phyloP scores from a whole-genome alignment of 2,888 invertebrate species.

The Gastrophysa polygoni region DNA sequence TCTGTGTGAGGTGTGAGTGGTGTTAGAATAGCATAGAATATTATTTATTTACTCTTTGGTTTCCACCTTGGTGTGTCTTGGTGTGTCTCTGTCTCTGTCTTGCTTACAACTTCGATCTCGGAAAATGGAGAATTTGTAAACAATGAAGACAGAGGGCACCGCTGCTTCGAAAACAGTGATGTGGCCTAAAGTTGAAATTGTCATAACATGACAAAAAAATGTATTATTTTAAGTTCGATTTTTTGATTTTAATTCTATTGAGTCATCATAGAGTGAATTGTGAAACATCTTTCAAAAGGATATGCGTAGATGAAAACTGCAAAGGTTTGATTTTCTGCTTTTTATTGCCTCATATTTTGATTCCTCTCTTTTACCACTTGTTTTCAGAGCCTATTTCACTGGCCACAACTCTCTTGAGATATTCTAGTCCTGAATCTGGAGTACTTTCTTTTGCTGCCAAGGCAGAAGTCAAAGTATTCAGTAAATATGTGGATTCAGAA shows the following conservation, averaged over 20 bases:
- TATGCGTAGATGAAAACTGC: conserved; percentile 75
- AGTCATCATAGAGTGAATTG: conserved; percentile 48
- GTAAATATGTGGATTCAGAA: conserved; percentile 72
- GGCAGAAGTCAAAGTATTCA: conserved; percentile 66
- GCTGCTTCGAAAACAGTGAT: conserved; percentile 42
- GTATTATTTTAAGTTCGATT: conserved; percentile 54
- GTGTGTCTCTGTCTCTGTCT: too few relatives aligned
- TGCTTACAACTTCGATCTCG: too few relatives aligned
- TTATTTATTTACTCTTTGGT: too few relatives aligned
- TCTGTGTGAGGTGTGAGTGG: too few relatives aligned
- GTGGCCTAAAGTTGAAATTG: conserved; percentile 50
- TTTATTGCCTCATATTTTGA: neutral
- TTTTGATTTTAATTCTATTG: conserved; percentile 53
- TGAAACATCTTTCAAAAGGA: conserved; percentile 69
- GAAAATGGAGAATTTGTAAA: too few relatives aligned
- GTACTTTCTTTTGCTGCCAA: conserved; percentile 68
- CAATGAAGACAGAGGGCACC: conserved; percentile 10
- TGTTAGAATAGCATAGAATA: too few relatives aligned
- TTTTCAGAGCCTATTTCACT: conserved; percentile 62
- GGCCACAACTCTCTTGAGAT: conserved; percentile 65
- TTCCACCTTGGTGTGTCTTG: too few relatives aligned
- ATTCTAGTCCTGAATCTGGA: conserved; percentile 62
- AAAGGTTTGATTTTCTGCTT: conserved; percentile 62
- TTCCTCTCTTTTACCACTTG: conserved; percentile 14
- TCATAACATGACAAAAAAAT: conserved; percentile 55